phyloP scores from a whole-genome alignment of 2,797 vertebrate genomes.

The Danionella dracula region DNA sequence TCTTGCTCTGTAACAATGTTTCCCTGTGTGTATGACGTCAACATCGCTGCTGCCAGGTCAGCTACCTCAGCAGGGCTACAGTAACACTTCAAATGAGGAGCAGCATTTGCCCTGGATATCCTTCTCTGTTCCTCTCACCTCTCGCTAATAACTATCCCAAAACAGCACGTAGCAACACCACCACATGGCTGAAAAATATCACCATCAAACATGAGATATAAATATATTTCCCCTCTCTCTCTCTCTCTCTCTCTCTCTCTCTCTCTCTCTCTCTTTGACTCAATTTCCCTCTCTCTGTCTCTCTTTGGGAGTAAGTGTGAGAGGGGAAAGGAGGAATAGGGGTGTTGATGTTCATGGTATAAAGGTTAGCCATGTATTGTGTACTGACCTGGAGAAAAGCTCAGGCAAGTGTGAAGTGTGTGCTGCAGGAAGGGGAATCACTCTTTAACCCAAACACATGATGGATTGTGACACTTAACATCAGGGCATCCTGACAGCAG shows the following conservation, averaged over 20 bases:
- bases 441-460: constrained; percentile 79
- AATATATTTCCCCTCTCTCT: constrained; percentile 69
- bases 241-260: constrained; percentile 2
- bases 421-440: constrained; percentile 72
- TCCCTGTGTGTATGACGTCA: constrained; percentile 40
- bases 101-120: constrained; percentile 66
- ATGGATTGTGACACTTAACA: constrained; percentile 95
- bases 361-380: constrained; percentile 75
- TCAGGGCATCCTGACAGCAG: constrained; percentile 80
- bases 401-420: constrained; percentile 74
- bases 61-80: constrained; percentile 53
- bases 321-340: neutral
- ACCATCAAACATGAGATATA: constrained; percentile 64
- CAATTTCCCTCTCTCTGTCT: too few relatives aligned
- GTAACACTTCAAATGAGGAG: constrained; percentile 35
- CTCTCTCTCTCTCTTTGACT: too few relatives aligned
- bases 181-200: constrained; percentile 66
- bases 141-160: constrained; percentile 50
- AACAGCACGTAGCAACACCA: constrained; percentile 66
- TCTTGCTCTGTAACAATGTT: constrained; percentile 36
- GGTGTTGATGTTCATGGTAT: constrained; percentile 56
- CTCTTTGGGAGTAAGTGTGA: constrained; percentile 11
- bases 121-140: constrained; percentile 50
- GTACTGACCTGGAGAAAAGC: constrained; percentile 68
- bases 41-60: constrained; percentile 30